phyloP scores from a whole-genome alignment of 2,888 invertebrate genomes.

The Hedya salicella region DNA sequence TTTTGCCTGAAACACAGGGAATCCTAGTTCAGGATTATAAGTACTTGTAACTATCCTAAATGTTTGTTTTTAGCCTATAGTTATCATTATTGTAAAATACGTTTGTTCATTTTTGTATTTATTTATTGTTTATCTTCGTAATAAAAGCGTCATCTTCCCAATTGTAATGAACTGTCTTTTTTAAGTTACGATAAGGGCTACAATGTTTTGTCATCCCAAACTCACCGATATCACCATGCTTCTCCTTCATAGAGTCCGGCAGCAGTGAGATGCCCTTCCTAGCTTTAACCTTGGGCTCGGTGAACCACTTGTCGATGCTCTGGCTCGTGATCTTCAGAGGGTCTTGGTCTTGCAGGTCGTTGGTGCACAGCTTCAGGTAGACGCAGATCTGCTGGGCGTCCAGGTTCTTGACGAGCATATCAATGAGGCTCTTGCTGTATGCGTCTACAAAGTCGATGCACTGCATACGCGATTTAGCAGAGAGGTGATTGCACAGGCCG shows the following conservation, averaged over 20 bases:
- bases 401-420: slow-evolving; percentile 91
- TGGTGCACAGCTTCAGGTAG: slow-evolving; percentile 89
- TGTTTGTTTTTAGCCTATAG: too few relatives aligned
- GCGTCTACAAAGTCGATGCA: slow-evolving; percentile 91
- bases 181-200: not conserved
- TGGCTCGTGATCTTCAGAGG: slow-evolving; percentile 63
- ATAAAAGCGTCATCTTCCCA: too few relatives aligned
- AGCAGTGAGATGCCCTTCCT: slow-evolving; percentile 61
- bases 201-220: too few relatives aligned
- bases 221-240: slow-evolving; percentile 77
- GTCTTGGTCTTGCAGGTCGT: slow-evolving; percentile 62
- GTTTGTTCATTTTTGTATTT: too few relatives aligned
- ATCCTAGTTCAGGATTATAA: too few relatives aligned
- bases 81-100: too few relatives aligned
- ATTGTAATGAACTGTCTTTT: too few relatives aligned
- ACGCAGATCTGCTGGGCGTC: slow-evolving; percentile 89
- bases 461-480: slow-evolving; percentile 86
- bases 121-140: too few relatives aligned
- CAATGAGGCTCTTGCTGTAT: slow-evolving; percentile 90
- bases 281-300: slow-evolving; percentile 65
- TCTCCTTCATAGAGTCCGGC: slow-evolving; percentile 65
- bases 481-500: slow-evolving; percentile 88
- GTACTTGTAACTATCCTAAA: too few relatives aligned
- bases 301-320: slow-evolving; percentile 67
- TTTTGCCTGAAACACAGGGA: too few relatives aligned